These are phyloP conservation scores for Aurelia coerulea DNA, from an alignment of 30 jellyfish, hydroid and myxozoan genomes.

Conservation along the genomic window DNA sequence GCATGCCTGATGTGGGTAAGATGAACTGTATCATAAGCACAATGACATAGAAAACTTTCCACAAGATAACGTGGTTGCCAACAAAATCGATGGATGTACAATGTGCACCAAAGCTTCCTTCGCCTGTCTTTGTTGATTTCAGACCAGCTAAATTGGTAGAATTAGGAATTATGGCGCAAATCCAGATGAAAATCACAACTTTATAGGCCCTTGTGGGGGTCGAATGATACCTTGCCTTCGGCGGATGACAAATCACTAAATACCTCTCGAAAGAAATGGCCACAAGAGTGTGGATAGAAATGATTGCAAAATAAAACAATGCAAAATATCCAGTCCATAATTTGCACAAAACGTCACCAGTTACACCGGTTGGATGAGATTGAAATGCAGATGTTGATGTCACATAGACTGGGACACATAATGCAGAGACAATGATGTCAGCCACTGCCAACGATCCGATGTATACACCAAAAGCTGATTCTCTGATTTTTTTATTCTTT, in stretches of 20 bases:
- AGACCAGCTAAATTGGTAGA: constrained; percentile 18
- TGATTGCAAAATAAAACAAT: too few relatives aligned
- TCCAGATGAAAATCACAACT: constrained; percentile 29
- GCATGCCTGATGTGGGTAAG: too few relatives aligned
- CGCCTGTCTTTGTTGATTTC: neutral
- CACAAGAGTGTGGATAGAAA: too few relatives aligned
- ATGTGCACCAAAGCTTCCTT: constrained; percentile 59
- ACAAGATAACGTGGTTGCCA: too few relatives aligned
- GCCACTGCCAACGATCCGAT: constrained; percentile 52
- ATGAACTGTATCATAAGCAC: too few relatives aligned
- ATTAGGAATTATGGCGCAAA: constrained; percentile 34
- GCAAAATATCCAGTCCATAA: constrained; percentile 33
- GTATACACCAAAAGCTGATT: constrained; percentile 58
- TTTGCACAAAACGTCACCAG: constrained; percentile 56
- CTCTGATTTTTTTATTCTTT: constrained; percentile 5
- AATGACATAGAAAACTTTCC: too few relatives aligned
- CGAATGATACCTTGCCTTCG: constrained; percentile 13
- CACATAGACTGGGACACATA: constrained; percentile 47
- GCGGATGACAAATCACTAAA: constrained; percentile 36
- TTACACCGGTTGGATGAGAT: constrained; percentile 42
- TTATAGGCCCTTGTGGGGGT: constrained; percentile 22
- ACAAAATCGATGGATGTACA: constrained; percentile 6
- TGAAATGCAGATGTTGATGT: constrained; percentile 42
- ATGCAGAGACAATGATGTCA: constrained; percentile 30
- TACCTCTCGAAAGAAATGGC: constrained; percentile 56